phyloP scores from a whole-genome alignment of 2,888 invertebrate genomes.

The Microplitis deprimator region DNA sequence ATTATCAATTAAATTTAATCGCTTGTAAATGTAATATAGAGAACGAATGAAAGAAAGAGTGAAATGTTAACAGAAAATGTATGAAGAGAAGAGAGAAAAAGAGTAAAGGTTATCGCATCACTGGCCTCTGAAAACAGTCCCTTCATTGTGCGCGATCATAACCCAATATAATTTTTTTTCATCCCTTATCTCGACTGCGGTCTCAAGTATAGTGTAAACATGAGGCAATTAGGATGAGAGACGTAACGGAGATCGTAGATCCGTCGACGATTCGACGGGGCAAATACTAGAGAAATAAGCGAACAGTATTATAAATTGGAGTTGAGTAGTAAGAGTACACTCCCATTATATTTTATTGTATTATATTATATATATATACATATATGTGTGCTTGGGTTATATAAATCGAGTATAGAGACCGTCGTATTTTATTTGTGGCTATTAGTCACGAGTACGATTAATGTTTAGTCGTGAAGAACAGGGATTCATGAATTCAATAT shows the following conservation, averaged over 20 bases:
- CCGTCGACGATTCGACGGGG: constrained; percentile 13
- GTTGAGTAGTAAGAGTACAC: not conserved
- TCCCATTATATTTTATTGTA: not conserved
- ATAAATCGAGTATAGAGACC: not conserved
- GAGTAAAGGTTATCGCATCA: constrained; percentile 53
- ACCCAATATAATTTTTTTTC: constrained; percentile 32
- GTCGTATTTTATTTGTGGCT: constrained; percentile 14
- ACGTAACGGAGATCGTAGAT: constrained; percentile 12
- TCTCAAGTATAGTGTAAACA: constrained; percentile 35
- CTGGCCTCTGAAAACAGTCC: constrained; percentile 51
- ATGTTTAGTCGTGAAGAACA: no score
- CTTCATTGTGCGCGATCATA: constrained; percentile 52
- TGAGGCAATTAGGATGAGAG: constrained; percentile 34
- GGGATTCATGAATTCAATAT: no score
- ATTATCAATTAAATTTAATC: constrained; percentile 54
- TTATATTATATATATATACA: not conserved
- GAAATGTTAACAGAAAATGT: not conserved
- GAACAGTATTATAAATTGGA: constrained; percentile 20
- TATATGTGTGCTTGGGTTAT: no score
- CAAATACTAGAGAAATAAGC: constrained; percentile 27
- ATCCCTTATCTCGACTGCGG: constrained; percentile 33
- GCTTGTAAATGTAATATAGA: constrained; percentile 46
- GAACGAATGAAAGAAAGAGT: not conserved
- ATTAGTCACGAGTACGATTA: constrained; percentile 15
- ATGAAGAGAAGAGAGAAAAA: not conserved